Percentiles rank a stretch among this genome's conserved stretches.
Conservation (phyloP, 2,888 invertebrate genomes). For the Stictocephala bisonia region DNA sequence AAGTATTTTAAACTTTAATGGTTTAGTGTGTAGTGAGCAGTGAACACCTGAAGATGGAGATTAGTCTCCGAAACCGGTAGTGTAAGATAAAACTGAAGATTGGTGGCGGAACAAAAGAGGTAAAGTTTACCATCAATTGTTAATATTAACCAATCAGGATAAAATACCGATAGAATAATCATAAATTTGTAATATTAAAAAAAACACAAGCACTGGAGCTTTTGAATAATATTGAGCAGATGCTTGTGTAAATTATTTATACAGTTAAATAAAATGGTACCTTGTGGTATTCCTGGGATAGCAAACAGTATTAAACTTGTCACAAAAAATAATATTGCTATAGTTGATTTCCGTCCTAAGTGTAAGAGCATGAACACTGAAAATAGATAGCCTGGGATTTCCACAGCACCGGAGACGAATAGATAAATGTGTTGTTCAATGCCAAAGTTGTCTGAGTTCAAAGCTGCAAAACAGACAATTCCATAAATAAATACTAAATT, state of each 20-base stretch:
- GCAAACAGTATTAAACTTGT: conserved; percentile 66
- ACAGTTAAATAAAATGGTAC: conserved; percentile 54
- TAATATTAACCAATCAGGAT: too few species aligned
- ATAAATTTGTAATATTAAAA: too few species aligned
- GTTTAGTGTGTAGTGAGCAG: too few species aligned
- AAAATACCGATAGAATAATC: too few species aligned
- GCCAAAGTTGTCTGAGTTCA: conserved; percentile 68
- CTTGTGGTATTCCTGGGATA: conserved; percentile 65
- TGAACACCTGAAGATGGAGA: too few species aligned
- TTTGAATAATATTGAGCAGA: background rate
- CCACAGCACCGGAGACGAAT: conserved; percentile 67
- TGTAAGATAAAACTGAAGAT: too few species aligned
- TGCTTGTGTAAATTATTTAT: background rate
- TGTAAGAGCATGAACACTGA: conserved; percentile 66
- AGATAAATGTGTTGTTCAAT: conserved; percentile 67
- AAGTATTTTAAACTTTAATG: too few species aligned
- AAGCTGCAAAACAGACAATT: conserved; percentile 63
- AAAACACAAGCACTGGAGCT: too few species aligned
- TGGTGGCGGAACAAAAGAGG: too few species aligned
- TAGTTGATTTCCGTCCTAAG: conserved; percentile 66
- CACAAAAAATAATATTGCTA: conserved; percentile 65
- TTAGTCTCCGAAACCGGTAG: too few species aligned
- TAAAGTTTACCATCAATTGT: too few species aligned
- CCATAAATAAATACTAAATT: background rate
- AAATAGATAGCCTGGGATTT: conserved; percentile 68